Evolutionary conservation across 2,888 invertebrate genomes (phyloP).

Genomic region (Pristionchus exspectatus): DNA sequence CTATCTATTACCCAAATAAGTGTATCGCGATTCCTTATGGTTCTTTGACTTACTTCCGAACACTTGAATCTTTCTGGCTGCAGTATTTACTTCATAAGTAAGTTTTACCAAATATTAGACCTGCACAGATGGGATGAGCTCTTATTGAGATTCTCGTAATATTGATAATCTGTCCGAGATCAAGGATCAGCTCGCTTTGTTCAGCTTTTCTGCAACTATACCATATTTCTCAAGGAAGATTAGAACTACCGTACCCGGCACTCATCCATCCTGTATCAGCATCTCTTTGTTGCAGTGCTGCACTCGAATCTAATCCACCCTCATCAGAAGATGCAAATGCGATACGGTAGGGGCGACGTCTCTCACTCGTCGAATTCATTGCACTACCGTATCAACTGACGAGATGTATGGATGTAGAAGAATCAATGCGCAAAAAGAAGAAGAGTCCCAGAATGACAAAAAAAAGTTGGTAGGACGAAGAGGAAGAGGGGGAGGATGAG

Average conservation of each 20-base stretch:
- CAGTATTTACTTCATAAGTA: neutral
- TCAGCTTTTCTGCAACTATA: conserved; percentile 21
- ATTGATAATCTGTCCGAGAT: conserved; percentile 38
- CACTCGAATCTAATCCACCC: conserved; percentile 42
- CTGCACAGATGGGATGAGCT: conserved; percentile 50
- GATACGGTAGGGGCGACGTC: conserved; percentile 52
- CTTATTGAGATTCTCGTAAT: conserved; percentile 47
- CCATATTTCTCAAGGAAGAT: neutral
- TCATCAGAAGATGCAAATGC: conserved; percentile 43
- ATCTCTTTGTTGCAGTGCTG: conserved; percentile 40
- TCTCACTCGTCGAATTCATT: neutral
- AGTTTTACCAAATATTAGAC: neutral
- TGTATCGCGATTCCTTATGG: conserved; percentile 27
- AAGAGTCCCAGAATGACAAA: neutral
- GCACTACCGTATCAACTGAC: neutral
- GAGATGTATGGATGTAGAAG: neutral
- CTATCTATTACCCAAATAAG: neutral
- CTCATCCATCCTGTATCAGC: conserved; percentile 53
- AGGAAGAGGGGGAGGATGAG: neutral
- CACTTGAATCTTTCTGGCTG: conserved; percentile 42
- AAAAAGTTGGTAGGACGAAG: neutral
- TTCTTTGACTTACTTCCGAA: conserved; percentile 46
- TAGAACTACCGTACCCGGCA: neutral
- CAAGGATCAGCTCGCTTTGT: conserved; percentile 42
- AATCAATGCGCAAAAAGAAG: neutral